Percentiles rank a stretch among this genome's conserved stretches.
These are phyloP conservation scores for Volucella bombylans DNA, from an alignment of 2,888 invertebrate genomes.

Conservation along the genomic window DNA sequence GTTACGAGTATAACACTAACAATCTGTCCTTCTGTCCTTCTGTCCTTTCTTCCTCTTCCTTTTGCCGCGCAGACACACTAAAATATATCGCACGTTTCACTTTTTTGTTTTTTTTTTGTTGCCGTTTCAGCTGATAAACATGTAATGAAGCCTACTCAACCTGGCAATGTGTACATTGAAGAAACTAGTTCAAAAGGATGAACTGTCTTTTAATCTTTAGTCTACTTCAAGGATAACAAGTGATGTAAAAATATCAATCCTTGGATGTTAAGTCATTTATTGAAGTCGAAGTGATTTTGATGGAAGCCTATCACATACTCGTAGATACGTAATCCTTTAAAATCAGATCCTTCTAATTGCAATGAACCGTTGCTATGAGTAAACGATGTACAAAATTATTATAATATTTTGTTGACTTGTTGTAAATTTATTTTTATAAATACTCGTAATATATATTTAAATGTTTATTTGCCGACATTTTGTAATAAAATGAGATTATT, in stretches of 20 bases:
- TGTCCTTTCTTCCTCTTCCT: slow-evolving; percentile 21
- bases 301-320: slow-evolving; percentile 13
- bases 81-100: not conserved
- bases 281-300: slow-evolving; percentile 55
- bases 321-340: slow-evolving; percentile 47
- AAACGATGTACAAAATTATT: slow-evolving; percentile 73
- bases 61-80: not conserved
- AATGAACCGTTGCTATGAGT: slow-evolving; percentile 70
- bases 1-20: slow-evolving; percentile 11
- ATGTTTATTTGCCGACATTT: slow-evolving; percentile 75
- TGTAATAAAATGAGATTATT: slow-evolving; percentile 75
- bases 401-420: slow-evolving; percentile 80
- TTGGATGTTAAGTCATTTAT: slow-evolving; percentile 54
- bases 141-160: slow-evolving; percentile 79
- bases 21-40: not conserved
- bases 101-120: slow-evolving; percentile 53
- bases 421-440: slow-evolving; percentile 77
- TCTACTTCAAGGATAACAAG: slow-evolving; percentile 34
- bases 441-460: slow-evolving; percentile 57
- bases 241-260: slow-evolving; percentile 40
- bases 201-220: slow-evolving; percentile 49
- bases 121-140: slow-evolving; percentile 77
- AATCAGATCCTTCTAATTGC: slow-evolving; percentile 56
- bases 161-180: slow-evolving; percentile 82
- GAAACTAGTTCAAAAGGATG: slow-evolving; percentile 80